Evolutionary conservation across 2,797 vertebrate species (phyloP).

Genomic region (Melanotaenia pygmaea): DNA sequence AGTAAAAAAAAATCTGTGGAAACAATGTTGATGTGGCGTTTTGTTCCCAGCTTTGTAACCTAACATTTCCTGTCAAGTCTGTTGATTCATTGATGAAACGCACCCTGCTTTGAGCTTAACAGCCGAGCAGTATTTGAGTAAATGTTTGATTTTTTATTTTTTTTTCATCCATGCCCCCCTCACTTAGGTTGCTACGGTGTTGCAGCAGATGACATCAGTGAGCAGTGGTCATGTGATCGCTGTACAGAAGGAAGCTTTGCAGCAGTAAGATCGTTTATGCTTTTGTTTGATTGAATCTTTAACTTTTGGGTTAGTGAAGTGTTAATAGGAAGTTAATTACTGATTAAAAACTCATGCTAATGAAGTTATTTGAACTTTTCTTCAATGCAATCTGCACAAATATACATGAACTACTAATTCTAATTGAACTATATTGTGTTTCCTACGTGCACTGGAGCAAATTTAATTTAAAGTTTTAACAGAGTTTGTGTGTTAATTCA

Average conservation of each 20-base stretch:
- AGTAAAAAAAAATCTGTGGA: conserved; percentile 36
- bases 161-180: conserved; percentile 17
- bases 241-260: conserved; percentile 87
- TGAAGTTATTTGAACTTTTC: neutral
- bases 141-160: neutral
- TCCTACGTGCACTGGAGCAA: too few relatives aligned
- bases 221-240: conserved; percentile 92
- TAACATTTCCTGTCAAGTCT: conserved; percentile 17
- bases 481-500: neutral
- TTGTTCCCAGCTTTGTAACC: conserved; percentile 3
- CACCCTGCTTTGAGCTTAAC: neutral
- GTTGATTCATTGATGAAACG: conserved; percentile 5
- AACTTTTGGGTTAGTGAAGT: too few relatives aligned
- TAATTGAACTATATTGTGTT: neutral
- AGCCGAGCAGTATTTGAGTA: conserved; percentile 14
- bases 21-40: conserved; percentile 1
- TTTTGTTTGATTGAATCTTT: conserved; percentile 2
- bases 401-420: neutral
- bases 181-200: conserved; percentile 93
- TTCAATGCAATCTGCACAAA: neutral
- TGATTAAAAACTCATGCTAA: neutral
- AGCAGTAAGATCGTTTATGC: conserved; percentile 87
- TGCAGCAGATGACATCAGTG: conserved; percentile 83
- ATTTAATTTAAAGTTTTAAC: neutral
- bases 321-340: neutral